A percentile compares a stretch with the other conserved stretches of the same genome.
Evolutionary conservation across 2,797 vertebrate species (phyloP).

Genomic region (Propithecus perrieri): DNA sequence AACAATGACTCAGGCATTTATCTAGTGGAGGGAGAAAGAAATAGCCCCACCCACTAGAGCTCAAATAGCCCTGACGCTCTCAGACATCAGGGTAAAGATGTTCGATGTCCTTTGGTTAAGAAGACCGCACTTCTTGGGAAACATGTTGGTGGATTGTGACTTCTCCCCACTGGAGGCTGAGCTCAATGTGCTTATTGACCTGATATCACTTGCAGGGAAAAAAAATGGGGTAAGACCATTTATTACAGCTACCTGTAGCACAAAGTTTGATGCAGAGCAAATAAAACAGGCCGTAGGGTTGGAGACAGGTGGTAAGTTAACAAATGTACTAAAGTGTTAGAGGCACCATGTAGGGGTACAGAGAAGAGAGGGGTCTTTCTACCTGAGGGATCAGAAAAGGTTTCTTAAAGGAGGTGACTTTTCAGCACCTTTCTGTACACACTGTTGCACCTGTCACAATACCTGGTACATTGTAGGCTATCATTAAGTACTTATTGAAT

Average conservation of each 20-base stretch:
- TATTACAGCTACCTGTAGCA: background rate
- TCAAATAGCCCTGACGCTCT: background rate
- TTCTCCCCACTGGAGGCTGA: background rate
- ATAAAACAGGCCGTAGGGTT: background rate
- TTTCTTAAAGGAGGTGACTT: background rate
- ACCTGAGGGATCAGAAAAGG: background rate
- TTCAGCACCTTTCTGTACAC: background rate
- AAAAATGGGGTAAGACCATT: background rate
- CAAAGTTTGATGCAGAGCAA: background rate
- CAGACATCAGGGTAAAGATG: background rate
- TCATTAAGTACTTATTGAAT: background rate
- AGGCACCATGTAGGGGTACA: background rate
- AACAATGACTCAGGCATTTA: background rate
- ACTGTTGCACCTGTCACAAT: background rate
- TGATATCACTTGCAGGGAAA: background rate
- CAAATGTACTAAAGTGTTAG: background rate
- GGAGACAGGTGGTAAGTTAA: background rate
- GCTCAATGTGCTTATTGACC: background rate
- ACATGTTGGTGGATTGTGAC: background rate
- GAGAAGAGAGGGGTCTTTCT: background rate
- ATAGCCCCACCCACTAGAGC: too few species aligned
- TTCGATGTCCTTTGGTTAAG: background rate
- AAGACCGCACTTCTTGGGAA: background rate
- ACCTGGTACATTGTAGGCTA: background rate
- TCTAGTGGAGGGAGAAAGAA: background rate